These are phyloP conservation scores for Myotis brandtii DNA, from an alignment of 2,113 vertebrate species.

Conservation along the genomic window DNA sequence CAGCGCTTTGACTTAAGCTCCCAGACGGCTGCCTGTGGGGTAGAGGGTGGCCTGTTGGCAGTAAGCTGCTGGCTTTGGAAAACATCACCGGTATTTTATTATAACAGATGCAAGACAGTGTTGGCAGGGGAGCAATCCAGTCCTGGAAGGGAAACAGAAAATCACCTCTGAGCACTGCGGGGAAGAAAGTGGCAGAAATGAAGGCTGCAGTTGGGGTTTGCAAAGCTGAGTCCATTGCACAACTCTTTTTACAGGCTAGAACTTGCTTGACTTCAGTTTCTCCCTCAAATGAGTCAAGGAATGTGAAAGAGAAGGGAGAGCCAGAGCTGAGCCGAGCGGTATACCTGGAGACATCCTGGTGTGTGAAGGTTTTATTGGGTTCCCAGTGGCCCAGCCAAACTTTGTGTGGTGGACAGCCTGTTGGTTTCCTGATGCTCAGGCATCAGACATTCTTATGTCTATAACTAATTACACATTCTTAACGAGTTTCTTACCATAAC, in stretches of 20 bases:
- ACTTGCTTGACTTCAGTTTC: constrained; percentile 53
- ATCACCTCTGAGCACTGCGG: not conserved
- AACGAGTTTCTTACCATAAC: constrained; percentile 19
- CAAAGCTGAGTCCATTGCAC: constrained; percentile 39
- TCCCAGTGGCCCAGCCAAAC: not conserved
- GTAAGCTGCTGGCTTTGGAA: constrained; percentile 59
- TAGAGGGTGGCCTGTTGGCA: constrained; percentile 33
- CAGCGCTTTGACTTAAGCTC: constrained; percentile 29
- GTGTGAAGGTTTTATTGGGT: not conserved
- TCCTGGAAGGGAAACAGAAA: constrained; percentile 52
- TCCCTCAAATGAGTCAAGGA: constrained; percentile 51
- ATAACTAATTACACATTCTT: not conserved
- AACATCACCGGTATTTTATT: constrained; percentile 59
- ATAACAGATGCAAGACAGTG: not conserved
- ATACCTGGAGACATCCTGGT: not conserved
- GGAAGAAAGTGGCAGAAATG: constrained; percentile 30
- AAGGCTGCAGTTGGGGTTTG: not conserved
- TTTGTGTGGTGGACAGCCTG: not conserved
- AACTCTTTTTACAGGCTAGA: not conserved
- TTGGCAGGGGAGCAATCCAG: not conserved
- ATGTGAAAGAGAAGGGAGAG: accelerated
- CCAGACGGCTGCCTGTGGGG: not conserved
- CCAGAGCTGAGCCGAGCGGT: not conserved
- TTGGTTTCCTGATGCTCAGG: not conserved
- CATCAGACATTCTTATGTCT: not conserved